Conservation (phyloP, 2,888 invertebrate species). For the Caenorhabditis panamensis region DNA sequence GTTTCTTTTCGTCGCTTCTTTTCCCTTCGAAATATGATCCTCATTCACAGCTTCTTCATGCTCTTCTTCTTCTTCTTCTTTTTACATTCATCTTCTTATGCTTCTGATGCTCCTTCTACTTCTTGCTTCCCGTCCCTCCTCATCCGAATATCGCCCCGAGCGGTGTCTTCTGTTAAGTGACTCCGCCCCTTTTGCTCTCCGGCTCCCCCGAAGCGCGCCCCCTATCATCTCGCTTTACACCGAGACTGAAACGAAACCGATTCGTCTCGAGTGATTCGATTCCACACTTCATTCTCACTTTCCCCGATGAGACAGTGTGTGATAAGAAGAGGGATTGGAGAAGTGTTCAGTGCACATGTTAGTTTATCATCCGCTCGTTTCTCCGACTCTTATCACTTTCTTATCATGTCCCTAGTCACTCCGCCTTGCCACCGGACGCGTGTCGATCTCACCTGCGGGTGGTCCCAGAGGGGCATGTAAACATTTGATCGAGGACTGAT, state of each 20-base stretch:
- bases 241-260: constrained; percentile 10
- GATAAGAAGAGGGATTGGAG: constrained; percentile 2
- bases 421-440: constrained; percentile 30
- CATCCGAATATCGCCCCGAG: constrained; percentile 21
- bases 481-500: too few relatives aligned
- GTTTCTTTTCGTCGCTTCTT: constrained; percentile 23
- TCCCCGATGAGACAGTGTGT: background rate
- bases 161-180: constrained; percentile 12
- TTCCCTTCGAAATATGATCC: constrained; percentile 23
- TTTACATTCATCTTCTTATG: background rate
- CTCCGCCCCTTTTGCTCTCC: constrained; percentile 14
- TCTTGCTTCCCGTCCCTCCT: background rate
- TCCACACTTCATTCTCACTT: constrained; percentile 31
- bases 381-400: constrained; percentile 3
- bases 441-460: constrained; percentile 21
- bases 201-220: background rate
- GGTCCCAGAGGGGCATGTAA: background rate
- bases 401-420: constrained; percentile 5
- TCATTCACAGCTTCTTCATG: constrained; percentile 20
- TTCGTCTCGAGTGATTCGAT: constrained; percentile 18
- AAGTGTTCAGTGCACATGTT: constrained; percentile 26
- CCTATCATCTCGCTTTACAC: constrained; percentile 26
- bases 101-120: background rate
- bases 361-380: constrained; percentile 20
- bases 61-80: background rate